Base-by-base conservation (phyloP, 1,140 invertebrate species). In the Diplogasteroides magnus region DNA sequence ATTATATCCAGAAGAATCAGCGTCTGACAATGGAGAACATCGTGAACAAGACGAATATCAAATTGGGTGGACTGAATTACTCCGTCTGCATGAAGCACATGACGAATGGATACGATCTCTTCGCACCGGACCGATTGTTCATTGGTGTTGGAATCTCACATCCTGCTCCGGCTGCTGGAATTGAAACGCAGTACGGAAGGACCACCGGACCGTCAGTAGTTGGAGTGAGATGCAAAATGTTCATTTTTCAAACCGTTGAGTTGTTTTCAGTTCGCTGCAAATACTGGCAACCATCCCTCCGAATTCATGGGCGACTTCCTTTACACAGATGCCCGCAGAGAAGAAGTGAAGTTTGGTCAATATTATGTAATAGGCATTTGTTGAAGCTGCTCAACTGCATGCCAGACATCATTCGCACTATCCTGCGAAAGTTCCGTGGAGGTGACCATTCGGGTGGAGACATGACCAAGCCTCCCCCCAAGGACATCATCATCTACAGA, bases 51-150 rank as follows among this genome's bases (percentile, higher is more conserved):
- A 76, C 73, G 0, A 76, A 76, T 57, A n/a, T 76, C 3, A 76
- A 76, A 61, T 13, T 67, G 11, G 74, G 74, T 14, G 74, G 74
- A 26, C 63, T 76, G 28, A 76, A 77, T 63, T 77, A 76, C 55
- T 31, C 27, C 6, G 28, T 72, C 15, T 23, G 66, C 68, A 3
- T 74, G 15, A 48, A 48, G 37, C 6, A 48, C 37, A 11, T 48
- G 37, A 19, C 19, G 37, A 48, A 19, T 48, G 37, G 37, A 48
- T 67, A 31, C 2, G 71, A 73, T 11, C 59, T 64, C 3, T 57
- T 76, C 64, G 31, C 62, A 1, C 27, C 58, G 25, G 55, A 59
- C 27, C 73, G 69, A 37, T 48, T 76, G 2, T 31, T 76, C 31
- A 56, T 76, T 31, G 74, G 74, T n/a, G 31, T 76, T 26, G 74